phyloP scores from a whole-genome alignment of 2,888 invertebrate genomes.

The Perdita meconis region DNA sequence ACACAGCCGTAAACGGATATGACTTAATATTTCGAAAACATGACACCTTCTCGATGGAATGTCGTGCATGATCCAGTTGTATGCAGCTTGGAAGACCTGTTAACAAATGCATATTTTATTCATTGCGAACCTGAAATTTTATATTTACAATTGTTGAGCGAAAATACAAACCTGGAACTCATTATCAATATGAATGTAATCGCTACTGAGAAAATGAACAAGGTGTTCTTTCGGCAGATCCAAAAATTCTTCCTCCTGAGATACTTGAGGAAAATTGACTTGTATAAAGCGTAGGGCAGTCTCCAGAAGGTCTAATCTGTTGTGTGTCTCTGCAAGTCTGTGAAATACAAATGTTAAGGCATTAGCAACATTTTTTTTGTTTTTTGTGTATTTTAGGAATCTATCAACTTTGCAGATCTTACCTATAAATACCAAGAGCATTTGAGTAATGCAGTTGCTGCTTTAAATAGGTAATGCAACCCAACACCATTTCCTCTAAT shows the following conservation, averaged over 20 bases:
- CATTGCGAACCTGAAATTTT: neutral
- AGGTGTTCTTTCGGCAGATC: conserved; percentile 92
- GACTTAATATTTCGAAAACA: conserved; percentile 93
- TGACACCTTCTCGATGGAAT: conserved; percentile 90
- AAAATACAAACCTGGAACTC: conserved; percentile 90
- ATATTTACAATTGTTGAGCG: neutral
- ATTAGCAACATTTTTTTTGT: too few species aligned
- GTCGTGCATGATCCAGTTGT: conserved; percentile 95
- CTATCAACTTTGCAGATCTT: conserved; percentile 36
- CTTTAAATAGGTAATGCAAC: conserved; percentile 93
- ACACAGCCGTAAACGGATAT: conserved; percentile 93
- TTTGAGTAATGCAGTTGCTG: conserved; percentile 94
- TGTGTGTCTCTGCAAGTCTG: conserved; percentile 95
- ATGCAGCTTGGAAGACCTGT: conserved; percentile 92
- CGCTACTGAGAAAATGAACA: conserved; percentile 92
- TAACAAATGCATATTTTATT: neutral
- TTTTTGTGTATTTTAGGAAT: too few species aligned
- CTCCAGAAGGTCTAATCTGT: conserved; percentile 91
- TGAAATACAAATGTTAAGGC: conserved; percentile 45
- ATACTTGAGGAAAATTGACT: conserved; percentile 93
- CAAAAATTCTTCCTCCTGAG: conserved; percentile 93
- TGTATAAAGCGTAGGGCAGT: conserved; percentile 93
- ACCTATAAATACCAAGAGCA: conserved; percentile 94
- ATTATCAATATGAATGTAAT: conserved; percentile 93
- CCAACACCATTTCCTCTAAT: conserved; percentile 92